A percentile compares a stretch with the other conserved stretches of the same genome.
Evolutionary conservation across 2,113 vertebrate genomes (phyloP).

Genomic region (Lasiurus cinereus): DNA sequence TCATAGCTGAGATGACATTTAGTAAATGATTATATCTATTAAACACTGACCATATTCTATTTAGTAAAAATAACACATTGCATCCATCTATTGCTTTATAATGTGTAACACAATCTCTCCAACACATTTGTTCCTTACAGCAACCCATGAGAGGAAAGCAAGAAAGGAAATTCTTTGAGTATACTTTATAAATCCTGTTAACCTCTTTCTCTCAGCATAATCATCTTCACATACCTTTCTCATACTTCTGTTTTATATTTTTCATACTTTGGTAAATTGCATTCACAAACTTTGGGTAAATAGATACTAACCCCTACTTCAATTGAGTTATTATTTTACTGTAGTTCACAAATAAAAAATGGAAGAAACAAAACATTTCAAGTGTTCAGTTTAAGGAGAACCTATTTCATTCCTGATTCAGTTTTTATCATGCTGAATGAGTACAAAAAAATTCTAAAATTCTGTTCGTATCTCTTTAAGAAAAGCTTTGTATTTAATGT

Average conservation of each 20-base stretch:
- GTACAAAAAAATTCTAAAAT: background rate
- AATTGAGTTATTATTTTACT: background rate
- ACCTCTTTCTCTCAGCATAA: background rate
- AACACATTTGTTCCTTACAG: background rate
- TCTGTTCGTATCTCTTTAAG: background rate
- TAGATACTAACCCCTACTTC: background rate
- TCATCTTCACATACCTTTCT: background rate
- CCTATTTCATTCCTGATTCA: background rate
- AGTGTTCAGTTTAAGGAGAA: background rate
- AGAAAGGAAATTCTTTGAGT: background rate
- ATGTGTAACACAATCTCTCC: background rate
- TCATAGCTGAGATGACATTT: background rate
- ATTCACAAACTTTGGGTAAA: background rate
- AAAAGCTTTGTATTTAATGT: background rate
- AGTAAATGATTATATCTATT: background rate
- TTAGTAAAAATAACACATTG: background rate
- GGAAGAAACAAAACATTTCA: background rate
- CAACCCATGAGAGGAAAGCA: background rate
- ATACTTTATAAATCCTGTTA: background rate
- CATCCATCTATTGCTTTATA: background rate
- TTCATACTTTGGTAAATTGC: constrained; percentile 36
- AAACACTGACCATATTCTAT: background rate
- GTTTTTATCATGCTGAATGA: background rate
- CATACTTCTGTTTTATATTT: background rate
- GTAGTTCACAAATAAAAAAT: background rate